Evolutionary conservation across 2,797 vertebrate genomes (phyloP), one percentile per base, ranked within the genome.

Genomic region (Mionectes olivaceus): DNA sequence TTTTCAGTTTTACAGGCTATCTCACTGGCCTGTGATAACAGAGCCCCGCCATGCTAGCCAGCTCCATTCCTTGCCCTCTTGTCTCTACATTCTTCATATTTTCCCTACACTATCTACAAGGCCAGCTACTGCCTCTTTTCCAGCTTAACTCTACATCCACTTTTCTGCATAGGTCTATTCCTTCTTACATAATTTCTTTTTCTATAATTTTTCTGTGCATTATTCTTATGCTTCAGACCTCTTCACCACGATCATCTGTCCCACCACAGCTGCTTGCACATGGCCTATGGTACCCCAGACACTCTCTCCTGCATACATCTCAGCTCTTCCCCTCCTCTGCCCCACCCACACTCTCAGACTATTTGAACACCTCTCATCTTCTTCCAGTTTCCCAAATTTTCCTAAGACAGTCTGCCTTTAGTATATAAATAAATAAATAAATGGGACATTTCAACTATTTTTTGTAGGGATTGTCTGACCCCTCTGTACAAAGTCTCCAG

Each of bases 261-360:
- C 50, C 50, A 60, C 4, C 57, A 44, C 52, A 67, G 37, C 44
- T 74, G 21, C 49, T 71, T 59, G n/a, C 41, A 41, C 19, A 23
- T 37, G 28, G 46, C 52, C 64, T 63, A 41, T 27, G 76, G 70
- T 47, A 65, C 7, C 17, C 7, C 14, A 69, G 49, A 35, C 22
- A 11, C 16, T 53, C 24, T 65, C 28, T 56, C 9, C 37, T 46
- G 22, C 13, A 17, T 16, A 46, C 3, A 49, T 12, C 32, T 49
- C 33, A 39, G 46, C 37, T 77, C 32, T 52, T 59, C 17, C 44
- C 37, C 64, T 87, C 9, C 44, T 63, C 41, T 81, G 50, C 16
- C 16, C 10, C n/a, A 44, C 33, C 32, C 2, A 0, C 0, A 0
- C 11, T 33, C 55, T 69, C 50, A 64, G 37, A 71, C 19, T 43